phyloP scores from a whole-genome alignment of 2,888 invertebrate genomes.

The Diachrysia chrysitis region DNA sequence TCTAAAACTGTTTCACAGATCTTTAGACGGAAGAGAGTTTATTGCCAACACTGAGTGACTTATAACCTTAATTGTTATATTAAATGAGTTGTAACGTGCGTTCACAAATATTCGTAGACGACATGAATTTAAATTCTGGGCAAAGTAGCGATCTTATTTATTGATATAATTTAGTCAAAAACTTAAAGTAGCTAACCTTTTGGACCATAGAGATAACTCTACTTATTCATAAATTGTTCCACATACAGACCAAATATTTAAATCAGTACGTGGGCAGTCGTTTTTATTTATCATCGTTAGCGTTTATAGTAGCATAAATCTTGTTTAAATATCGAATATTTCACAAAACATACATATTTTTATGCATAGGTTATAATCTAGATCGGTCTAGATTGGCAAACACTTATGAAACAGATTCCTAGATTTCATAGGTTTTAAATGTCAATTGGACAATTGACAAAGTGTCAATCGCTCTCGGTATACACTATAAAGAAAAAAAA shows the following conservation, averaged over 20 bases:
- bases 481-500: too few species aligned
- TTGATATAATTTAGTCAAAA: not conserved
- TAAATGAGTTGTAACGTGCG: too few species aligned
- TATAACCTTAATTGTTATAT: too few species aligned
- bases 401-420: conserved; percentile 8
- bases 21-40: too few species aligned
- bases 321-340: conserved; percentile 15
- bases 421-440: conserved; percentile 13
- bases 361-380: conserved; percentile 28
- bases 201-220: conserved; percentile 20
- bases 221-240: conserved; percentile 45
- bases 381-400: conserved; percentile 23
- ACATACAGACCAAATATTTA: conserved; percentile 46
- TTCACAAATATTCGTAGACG: not conserved
- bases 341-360: conserved; percentile 8
- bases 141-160: not conserved
- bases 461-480: too few species aligned
- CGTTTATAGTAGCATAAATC: conserved; percentile 34
- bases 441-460: not conserved
- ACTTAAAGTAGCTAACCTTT: conserved; percentile 33
- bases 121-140: not conserved
- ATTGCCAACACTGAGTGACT: too few species aligned
- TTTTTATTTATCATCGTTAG: conserved; percentile 38
- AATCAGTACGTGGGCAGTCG: conserved; percentile 45
- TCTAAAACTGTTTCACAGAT: too few species aligned